These are phyloP conservation scores for Pangasius djambal DNA, from an alignment of 2,797 vertebrate species.

Conservation along the genomic window DNA sequence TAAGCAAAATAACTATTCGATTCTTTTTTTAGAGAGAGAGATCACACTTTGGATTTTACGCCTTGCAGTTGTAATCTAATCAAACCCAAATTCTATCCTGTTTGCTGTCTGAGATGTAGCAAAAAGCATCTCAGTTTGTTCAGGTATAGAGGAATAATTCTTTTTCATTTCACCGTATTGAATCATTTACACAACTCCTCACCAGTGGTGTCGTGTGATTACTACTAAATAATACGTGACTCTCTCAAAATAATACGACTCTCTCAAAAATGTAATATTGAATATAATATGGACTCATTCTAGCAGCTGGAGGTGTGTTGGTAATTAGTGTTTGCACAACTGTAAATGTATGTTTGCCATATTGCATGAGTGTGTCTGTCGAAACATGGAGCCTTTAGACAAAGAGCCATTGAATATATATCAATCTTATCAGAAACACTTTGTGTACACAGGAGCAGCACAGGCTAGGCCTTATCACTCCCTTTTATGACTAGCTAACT, in stretches of 20 bases:
- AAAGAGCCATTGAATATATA: constrained; percentile 5
- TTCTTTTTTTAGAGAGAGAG: background rate
- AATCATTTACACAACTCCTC: background rate
- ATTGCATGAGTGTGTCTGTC: background rate
- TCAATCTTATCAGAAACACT: constrained; percentile 39
- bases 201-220: background rate
- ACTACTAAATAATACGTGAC: background rate
- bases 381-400: background rate
- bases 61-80: background rate
- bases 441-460: background rate
- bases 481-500: background rate
- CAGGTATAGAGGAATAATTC: background rate
- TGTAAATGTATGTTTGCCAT: background rate
- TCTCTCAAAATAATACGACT: background rate
- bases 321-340: background rate
- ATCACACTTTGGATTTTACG: background rate
- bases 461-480: background rate
- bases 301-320: background rate
- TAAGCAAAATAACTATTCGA: background rate
- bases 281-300: background rate
- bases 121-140: background rate
- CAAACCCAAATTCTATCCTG: background rate
- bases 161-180: background rate
- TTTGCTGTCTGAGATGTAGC: background rate
- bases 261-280: background rate